Percentiles rank a stretch among this genome's conserved stretches.
phyloP scores from a whole-genome alignment of 2,797 vertebrate genomes.

The Florisuga fusca region DNA sequence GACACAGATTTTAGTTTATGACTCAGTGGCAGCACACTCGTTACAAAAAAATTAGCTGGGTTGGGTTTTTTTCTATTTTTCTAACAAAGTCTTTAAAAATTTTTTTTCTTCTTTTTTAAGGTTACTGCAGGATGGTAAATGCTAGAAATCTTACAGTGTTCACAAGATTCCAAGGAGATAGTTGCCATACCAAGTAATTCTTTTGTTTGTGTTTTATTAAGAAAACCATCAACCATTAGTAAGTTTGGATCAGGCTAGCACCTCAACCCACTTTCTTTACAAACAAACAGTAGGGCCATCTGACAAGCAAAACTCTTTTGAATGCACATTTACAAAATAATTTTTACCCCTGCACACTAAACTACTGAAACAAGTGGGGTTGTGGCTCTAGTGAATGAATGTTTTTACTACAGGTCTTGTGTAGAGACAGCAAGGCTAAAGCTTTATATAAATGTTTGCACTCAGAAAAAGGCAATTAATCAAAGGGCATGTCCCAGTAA shows the following conservation, averaged over 20 bases:
- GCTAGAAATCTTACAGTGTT: not conserved
- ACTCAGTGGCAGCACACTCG: not conserved
- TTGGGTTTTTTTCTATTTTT: not conserved
- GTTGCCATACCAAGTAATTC: not conserved
- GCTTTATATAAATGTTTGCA: not conserved
- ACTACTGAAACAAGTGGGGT: not conserved
- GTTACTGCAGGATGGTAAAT: not conserved
- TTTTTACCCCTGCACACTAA: not conserved
- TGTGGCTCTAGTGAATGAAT: not conserved
- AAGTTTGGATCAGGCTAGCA: not conserved
- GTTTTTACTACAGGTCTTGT: not conserved
- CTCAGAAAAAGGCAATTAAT: not conserved
- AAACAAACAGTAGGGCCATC: not conserved
- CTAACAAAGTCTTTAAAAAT: not conserved
- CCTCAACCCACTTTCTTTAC: not conserved
- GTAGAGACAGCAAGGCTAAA: not conserved
- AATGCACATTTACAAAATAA: not conserved
- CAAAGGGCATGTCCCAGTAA: not conserved
- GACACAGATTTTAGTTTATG: slow-evolving; percentile 11
- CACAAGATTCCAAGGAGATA: not conserved
- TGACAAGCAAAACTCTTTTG: not conserved
- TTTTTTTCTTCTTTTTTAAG: not conserved
- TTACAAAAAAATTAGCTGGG: not conserved
- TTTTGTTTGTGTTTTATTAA: not conserved
- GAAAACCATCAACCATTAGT: not conserved